Percentiles rank a stretch among this genome's conserved stretches.
Conservation (phyloP, 2,113 vertebrate genomes). For the Perca flavescens region DNA sequence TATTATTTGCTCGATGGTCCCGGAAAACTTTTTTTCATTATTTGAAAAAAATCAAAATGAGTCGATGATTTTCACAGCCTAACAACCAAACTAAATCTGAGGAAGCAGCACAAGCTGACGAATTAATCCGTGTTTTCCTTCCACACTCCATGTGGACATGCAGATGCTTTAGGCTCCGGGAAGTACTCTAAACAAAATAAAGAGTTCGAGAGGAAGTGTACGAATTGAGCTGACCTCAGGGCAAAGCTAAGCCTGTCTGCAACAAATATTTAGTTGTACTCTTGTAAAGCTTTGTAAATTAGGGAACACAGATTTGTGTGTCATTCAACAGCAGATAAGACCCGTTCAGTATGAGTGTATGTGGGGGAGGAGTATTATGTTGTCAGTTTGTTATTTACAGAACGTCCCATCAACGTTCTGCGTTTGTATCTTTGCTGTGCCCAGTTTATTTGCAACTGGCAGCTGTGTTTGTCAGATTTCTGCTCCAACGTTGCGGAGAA, state of each 20-base stretch:
- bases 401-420: neutral
- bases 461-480: neutral
- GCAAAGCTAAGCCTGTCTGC: neutral
- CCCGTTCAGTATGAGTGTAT: neutral
- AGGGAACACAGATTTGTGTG: neutral
- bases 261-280: conserved; percentile 7
- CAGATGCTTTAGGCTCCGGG: neutral
- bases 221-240: neutral
- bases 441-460: neutral
- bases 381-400: neutral
- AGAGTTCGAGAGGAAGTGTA: conserved; percentile 16
- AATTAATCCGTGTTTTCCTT: conserved; percentile 5
- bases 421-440: neutral
- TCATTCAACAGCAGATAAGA: neutral
- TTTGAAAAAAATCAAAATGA: neutral
- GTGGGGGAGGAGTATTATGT: neutral
- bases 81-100: neutral
- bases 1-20: neutral
- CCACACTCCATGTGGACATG: neutral
- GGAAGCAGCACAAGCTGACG: neutral
- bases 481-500: neutral
- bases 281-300: neutral
- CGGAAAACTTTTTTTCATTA: neutral
- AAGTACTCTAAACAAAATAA: conserved; percentile 25
- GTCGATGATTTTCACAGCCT: neutral